phyloP scores from a whole-genome alignment of 2,797 vertebrate genomes.

The Myoxocephalus aenaeus region DNA sequence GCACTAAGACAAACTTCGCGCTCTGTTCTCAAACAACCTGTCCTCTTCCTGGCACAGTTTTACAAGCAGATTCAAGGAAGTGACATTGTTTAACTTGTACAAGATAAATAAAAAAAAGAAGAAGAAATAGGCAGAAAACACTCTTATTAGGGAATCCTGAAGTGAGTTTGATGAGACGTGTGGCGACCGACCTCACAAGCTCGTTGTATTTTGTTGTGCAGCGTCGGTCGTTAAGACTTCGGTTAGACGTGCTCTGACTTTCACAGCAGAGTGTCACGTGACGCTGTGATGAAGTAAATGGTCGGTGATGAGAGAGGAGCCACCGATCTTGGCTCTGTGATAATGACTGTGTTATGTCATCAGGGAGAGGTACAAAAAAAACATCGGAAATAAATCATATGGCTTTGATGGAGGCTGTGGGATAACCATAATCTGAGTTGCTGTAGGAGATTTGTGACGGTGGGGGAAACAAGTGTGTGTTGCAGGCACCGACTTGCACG shows the following conservation, averaged over 20 bases:
- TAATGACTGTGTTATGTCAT: constrained; percentile 35
- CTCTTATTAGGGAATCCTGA: background rate
- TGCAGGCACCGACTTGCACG: constrained; percentile 44
- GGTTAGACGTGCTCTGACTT: constrained; percentile 5
- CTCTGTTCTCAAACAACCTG: constrained; percentile 29
- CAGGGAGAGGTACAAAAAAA: constrained; percentile 10
- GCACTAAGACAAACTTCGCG: constrained; percentile 31
- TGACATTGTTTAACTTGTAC: constrained; percentile 24
- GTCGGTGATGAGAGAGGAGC: constrained; percentile 40
- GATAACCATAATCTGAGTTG: constrained; percentile 24
- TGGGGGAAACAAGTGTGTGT: constrained; percentile 33
- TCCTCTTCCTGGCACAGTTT: constrained; percentile 23
- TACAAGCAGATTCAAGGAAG: background rate
- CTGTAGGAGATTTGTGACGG: constrained; percentile 18
- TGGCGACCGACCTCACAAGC: background rate
- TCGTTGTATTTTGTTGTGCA: background rate
- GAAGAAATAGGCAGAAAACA: too few species aligned
- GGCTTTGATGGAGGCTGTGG: constrained; percentile 29
- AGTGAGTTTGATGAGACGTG: constrained; percentile 8
- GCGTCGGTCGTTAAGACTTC: background rate
- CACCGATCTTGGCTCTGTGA: constrained; percentile 11
- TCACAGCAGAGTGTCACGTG: background rate
- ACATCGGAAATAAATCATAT: constrained; percentile 46
- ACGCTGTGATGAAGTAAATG: constrained; percentile 31
- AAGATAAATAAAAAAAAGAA: too few species aligned